Conservation (phyloP, 2,113 vertebrate species). For the Cariama cristata region DNA sequence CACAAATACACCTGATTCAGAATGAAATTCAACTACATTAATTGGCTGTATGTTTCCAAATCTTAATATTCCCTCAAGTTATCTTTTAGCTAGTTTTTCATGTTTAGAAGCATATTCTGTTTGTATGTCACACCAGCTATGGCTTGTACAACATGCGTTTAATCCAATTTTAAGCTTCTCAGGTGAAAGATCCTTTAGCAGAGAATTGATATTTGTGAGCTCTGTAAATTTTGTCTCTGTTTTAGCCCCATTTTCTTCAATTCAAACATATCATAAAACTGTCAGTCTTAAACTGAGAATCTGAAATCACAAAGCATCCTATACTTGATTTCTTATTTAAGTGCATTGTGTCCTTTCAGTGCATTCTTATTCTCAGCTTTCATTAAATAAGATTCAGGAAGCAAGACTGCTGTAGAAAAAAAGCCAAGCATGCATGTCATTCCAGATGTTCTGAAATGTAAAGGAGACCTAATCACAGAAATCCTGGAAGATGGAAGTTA, state of each 20-base stretch:
- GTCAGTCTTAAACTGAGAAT: background rate
- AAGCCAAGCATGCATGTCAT: background rate
- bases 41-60: background rate
- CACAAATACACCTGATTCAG: background rate
- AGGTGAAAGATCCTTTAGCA: background rate
- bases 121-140: background rate
- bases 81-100: background rate
- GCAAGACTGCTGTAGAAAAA: background rate
- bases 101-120: background rate
- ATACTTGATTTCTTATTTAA: background rate
- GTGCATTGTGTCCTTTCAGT: background rate
- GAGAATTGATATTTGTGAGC: background rate
- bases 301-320: background rate
- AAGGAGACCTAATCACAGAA: background rate
- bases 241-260: background rate
- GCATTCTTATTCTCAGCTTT: background rate
- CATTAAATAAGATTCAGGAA: background rate
- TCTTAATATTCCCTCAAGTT: background rate
- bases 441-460: background rate
- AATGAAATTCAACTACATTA: background rate
- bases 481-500: background rate
- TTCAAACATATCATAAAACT: background rate
- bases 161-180: background rate
- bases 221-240: background rate
- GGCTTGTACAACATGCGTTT: background rate